These are phyloP conservation scores for Cossypha heuglini DNA, from an alignment of 2,797 vertebrate species.

Conservation along the genomic window DNA sequence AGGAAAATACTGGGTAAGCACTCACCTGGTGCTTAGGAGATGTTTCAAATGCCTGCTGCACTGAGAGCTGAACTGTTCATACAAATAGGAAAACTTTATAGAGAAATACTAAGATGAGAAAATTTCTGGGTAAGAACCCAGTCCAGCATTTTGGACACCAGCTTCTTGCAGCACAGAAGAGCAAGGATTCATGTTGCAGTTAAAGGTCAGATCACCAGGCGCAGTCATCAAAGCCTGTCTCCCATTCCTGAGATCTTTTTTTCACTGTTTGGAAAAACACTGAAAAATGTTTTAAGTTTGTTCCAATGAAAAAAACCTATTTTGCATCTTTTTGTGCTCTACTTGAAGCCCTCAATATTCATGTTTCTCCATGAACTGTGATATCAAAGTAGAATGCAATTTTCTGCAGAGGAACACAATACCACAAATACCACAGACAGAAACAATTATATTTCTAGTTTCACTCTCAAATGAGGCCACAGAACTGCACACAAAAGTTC, in stretches of 20 bases:
- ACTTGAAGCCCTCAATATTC: neutral
- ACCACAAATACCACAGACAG: neutral
- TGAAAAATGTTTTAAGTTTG: neutral
- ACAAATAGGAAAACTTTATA: neutral
- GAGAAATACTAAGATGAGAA: neutral
- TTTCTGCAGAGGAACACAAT: neutral
- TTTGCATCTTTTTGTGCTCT: neutral
- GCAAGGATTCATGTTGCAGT: fast-evolving
- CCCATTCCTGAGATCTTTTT: neutral
- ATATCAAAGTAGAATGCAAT: neutral
- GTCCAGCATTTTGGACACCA: neutral
- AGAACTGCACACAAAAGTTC: neutral
- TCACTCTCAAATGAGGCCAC: neutral
- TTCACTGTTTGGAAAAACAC: neutral
- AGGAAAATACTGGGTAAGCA: neutral
- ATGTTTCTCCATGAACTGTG: neutral
- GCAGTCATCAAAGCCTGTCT: neutral
- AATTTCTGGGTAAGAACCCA: neutral
- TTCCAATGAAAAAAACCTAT: neutral
- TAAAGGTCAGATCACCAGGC: neutral
- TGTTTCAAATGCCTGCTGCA: neutral
- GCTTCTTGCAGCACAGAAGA: neutral
- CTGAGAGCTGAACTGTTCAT: neutral
- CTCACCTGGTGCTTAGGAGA: fast-evolving
- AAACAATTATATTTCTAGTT: neutral